phyloP scores from a whole-genome alignment of 2,797 vertebrate genomes.

The Pseudochromis fuscus region DNA sequence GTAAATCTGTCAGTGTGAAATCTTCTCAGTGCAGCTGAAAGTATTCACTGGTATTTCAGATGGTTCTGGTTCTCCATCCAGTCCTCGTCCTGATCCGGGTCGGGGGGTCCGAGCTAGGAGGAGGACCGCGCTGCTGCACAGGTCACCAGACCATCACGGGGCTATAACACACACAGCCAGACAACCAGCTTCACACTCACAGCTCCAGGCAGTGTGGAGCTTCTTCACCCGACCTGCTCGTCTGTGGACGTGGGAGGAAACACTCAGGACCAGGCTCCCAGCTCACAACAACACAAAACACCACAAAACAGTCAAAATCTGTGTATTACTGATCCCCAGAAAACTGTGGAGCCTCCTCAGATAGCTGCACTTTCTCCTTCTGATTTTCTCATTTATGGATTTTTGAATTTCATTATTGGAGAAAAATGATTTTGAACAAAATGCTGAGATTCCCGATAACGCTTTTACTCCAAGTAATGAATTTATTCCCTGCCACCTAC shows the following conservation, averaged over 20 bases:
- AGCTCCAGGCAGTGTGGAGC: constrained; percentile 38
- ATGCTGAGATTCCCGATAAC: neutral
- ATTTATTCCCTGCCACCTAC: constrained; percentile 49
- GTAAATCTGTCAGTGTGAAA: neutral
- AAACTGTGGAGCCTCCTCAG: neutral
- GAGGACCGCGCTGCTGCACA: constrained; percentile 33
- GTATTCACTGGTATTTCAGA: constrained; percentile 10
- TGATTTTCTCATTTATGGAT: constrained; percentile 16
- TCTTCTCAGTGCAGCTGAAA: neutral
- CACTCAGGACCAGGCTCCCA: too few relatives aligned
- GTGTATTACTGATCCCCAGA: neutral
- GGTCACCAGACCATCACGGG: constrained; percentile 25
- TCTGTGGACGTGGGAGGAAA: constrained; percentile 40
- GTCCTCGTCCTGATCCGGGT: constrained; percentile 12
- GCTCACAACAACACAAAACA: too few relatives aligned
- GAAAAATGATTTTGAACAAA: constrained; percentile 3
- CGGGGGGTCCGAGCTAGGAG: constrained; percentile 21
- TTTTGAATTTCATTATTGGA: neutral
- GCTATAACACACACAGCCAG: constrained; percentile 45
- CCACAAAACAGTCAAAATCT: constrained; percentile 16
- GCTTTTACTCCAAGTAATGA: constrained; percentile 33
- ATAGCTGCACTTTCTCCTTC: neutral
- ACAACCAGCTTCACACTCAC: constrained; percentile 34
- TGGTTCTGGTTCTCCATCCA: neutral
- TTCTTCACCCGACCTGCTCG: constrained; percentile 47